Base-by-base conservation (phyloP, 2,888 invertebrate species). In the Yponomeuta cagnagella region DNA sequence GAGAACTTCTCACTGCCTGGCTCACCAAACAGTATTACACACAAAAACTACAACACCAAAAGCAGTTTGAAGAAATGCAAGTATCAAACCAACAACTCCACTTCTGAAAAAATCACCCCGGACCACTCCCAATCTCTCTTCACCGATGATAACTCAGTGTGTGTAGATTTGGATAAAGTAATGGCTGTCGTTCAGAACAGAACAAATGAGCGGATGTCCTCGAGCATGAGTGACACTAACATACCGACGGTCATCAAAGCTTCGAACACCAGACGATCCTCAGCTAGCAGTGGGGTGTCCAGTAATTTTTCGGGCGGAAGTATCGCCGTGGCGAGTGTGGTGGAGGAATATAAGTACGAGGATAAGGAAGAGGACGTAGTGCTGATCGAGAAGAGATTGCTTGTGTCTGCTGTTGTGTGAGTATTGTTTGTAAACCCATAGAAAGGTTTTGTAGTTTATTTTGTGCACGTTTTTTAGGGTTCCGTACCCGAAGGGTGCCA, bases 291-390 rank as follows among this genome's bases (percentile, higher is more conserved):
- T 71, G 91, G 91, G 65, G 90, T 92, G 1, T 90, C 90, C 73
- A 90, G 90, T 71, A 86, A 83, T 72, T 86, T 83, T 67, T 89
- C 89, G 0, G 83, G 85, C 0, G 89, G 91, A 0, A 87, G 84
- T 72, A 89, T 92, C 5, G 89, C 94, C 66, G 85, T 94, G 71
- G 91, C 94, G 0, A 94, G 91, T 75, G 92, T 96, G 69, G 93
- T 95, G 2, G 96, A 96, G 77, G 94, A 96, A 73, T 96, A 96
- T 78, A 95, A 94, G 70, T 96, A 96, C 79, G 94, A 95, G 43
- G 96, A 97, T 79, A 89, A 92, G 71, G 94, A 96, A 68, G 94
- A 96, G 76, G 94, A 95, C 68, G 92, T 97, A 0, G 93, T 94
- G 5, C 92, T 97, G 67, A 93, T 95, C 75, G 96, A 96, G 83